These are phyloP conservation scores for Propithecus coquereli DNA, from an alignment of 2,113 vertebrate species.

Conservation along the genomic window DNA sequence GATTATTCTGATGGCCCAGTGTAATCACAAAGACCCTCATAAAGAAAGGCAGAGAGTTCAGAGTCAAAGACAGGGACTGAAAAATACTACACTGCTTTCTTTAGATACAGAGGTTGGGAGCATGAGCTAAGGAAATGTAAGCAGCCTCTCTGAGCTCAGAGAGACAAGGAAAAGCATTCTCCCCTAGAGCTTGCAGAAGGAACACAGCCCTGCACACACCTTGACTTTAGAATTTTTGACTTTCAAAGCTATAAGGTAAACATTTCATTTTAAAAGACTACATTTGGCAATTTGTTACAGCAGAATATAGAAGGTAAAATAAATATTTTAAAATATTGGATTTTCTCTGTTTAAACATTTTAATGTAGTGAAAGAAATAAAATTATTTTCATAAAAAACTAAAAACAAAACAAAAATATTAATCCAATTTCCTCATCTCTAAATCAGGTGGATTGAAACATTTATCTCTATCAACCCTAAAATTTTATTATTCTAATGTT, in stretches of 20 bases:
- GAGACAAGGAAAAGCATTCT: not conserved
- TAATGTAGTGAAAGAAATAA: not conserved
- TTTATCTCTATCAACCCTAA: not conserved
- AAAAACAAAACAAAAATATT: not conserved
- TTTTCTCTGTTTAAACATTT: not conserved
- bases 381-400: not conserved
- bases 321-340: not conserved
- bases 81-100: not conserved
- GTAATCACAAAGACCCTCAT: not conserved
- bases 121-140: not conserved
- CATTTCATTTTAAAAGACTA: not conserved
- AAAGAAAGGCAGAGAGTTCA: not conserved
- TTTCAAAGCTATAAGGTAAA: not conserved
- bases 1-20: not conserved
- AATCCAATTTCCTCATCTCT: not conserved
- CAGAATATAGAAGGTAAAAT: not conserved
- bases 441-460: not conserved
- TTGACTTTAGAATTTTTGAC: not conserved
- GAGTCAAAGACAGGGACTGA: not conserved
- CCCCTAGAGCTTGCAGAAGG: not conserved
- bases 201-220: not conserved
- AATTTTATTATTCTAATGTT: not conserved
- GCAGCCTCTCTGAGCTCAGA: not conserved
- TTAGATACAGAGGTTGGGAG: not conserved
- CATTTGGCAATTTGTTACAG: not conserved